phyloP scores from a whole-genome alignment of 2,888 invertebrate genomes.

The Deilephila elpenor region DNA sequence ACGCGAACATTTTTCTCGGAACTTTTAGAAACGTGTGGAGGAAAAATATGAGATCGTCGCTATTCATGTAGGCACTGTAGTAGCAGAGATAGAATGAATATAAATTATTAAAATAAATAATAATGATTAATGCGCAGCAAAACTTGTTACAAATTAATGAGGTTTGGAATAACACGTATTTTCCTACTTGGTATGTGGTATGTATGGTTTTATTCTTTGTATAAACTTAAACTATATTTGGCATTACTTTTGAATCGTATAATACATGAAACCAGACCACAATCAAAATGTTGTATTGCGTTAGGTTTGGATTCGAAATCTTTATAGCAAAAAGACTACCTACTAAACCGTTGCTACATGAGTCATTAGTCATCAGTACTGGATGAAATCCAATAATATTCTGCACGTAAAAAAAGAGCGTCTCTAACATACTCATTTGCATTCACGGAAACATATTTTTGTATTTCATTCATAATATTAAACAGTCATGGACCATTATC shows the following conservation, averaged over 20 bases:
- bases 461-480: neutral
- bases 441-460: conserved; percentile 1
- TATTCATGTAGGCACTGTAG: neutral
- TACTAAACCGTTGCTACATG: neutral
- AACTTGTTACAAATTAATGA: no score
- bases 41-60: conserved; percentile 5
- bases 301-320: no score
- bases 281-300: no score
- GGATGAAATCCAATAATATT: neutral
- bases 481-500: neutral
- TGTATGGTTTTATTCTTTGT: no score
- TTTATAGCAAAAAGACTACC: no score
- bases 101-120: neutral
- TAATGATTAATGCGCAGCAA: neutral
- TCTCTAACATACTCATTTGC: neutral
- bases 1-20: conserved; percentile 16
- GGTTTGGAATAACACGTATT: no score
- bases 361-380: neutral
- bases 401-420: neutral
- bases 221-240: no score
- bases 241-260: no score
- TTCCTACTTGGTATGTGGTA: no score
- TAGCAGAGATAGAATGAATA: neutral
- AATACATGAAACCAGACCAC: no score
- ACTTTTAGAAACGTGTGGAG: conserved; percentile 2